Base-by-base conservation (phyloP, 2,888 invertebrate genomes). In the Apamea anceps region DNA sequence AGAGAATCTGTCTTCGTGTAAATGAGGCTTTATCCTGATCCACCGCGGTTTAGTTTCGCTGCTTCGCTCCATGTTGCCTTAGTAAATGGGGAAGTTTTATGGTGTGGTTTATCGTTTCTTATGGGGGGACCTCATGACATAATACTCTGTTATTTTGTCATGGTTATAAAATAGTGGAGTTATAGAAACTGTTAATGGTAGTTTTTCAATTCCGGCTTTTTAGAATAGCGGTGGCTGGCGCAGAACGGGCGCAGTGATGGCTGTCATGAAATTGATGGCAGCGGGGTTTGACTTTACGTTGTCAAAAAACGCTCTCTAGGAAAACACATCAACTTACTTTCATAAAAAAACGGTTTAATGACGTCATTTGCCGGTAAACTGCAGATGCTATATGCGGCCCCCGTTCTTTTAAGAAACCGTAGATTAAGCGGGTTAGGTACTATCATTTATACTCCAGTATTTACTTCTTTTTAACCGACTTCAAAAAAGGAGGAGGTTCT, bases 41-140 rank as follows among this genome's bases (percentile, higher is more conserved):
- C 88, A 81, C 82, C 84, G 80, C 88, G 91, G 87, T 92, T 91
- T 92, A 90, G 88, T 91, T 84, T 86, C 81, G 75, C 88, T 89
- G 79, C 80, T 85, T 79, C 79, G 88, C 75, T 90, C 90, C 77
- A 88, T 92, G 90, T 82, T 87, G 67, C 77, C 89, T 85, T 91
- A 85, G 88, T 92, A 85, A 54, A 83, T 78, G 81, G 72, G 82
- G 71, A 84, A 87, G 87, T 75, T 84, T 82, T 82, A 81, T 80
- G 65, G 68, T 70, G 63, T 84, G 79, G 77, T 77, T 81, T 80
- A 65, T 80, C 21, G 62, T 80, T 80, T 82, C 73, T 77, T 84
- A 79, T 76, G 81, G 74, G 81, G 74, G 28, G 42, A 66, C n/a
- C 62, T 45, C 79, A 63, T 66, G 76, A 68, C 42, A 75, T 74